Conservation (phyloP, 2,797 vertebrate species). For the Pampus argenteus region DNA sequence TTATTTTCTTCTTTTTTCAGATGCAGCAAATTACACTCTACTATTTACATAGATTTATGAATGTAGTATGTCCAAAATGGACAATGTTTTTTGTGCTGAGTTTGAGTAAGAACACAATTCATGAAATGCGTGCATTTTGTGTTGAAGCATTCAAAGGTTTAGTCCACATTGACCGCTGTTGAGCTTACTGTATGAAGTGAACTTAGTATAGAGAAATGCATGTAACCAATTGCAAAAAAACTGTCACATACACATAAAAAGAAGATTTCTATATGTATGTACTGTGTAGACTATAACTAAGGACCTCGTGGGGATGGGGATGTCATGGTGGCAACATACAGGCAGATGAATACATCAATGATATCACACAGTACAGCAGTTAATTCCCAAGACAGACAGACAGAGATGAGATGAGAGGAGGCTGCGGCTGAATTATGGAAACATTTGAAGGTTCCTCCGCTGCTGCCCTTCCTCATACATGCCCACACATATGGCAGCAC, state of each 20-base stretch:
- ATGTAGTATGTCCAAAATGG: too few species aligned
- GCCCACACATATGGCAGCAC: background rate
- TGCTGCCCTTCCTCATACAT: constrained; percentile 29
- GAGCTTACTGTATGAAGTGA: too few species aligned
- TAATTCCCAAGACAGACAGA: constrained; percentile 56
- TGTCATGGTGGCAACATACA: constrained; percentile 35
- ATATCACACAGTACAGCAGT: constrained; percentile 47
- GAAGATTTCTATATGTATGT: background rate
- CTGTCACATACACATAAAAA: background rate
- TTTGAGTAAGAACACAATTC: too few species aligned
- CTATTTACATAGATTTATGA: too few species aligned
- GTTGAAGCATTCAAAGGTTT: too few species aligned
- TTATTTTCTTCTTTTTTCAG: too few species aligned
- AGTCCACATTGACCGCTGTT: too few species aligned
- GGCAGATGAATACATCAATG: constrained; percentile 56
- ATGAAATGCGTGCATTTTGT: too few species aligned
- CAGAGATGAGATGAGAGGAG: constrained; percentile 22
- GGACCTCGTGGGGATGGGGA: constrained; percentile 12
- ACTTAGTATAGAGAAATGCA: too few species aligned
- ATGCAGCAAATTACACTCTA: too few species aligned
- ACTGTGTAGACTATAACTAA: background rate
- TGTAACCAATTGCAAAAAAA: too few species aligned
- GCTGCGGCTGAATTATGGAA: constrained; percentile 56
- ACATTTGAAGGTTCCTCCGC: constrained; percentile 32
- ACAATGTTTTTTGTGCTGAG: too few species aligned